Evolutionary conservation across 1,140 invertebrate genomes (phyloP), one percentile per base, ranked within the genome.

Genomic region (Caenorhabditis tropicalis): DNA sequence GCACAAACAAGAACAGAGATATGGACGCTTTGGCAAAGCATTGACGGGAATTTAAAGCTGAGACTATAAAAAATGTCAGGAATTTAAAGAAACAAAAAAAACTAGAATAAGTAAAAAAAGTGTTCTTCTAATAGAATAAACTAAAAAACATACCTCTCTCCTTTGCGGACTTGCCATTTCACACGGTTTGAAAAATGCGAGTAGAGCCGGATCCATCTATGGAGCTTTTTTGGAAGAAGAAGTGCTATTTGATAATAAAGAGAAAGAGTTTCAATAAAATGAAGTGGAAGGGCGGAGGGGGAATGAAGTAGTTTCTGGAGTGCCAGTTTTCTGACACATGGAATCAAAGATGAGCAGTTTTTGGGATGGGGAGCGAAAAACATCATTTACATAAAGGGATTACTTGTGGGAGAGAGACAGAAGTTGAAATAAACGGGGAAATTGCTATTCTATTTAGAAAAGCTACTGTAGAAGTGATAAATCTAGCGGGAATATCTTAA

Each of bases 151-250:
- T 15, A 74, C 65, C 36, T 74, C 65, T 74, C 65, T 39, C 36
- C 65, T 39, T 36, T 74, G 65, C 6, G 65, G 65, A 43, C 65
- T 74, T 31, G 65, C 65, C 65, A 74, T 74, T 24, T 74, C 65
- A 36, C 12, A 12, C 24, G 65, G 65, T 15, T 74, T 74, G 65
- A 74, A 74, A 74, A 74, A 74, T 21, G 65, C 65, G 15, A 74
- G 65, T 46, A 74, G 65, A 46, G 65, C 65, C 15, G 65, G 65
- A 74, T 74, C 65, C 65, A 74, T 74, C 2, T 29, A 27, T 10
- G 56, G 24, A 1, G 56, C 27, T 29, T 60, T 7, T 60, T 60
- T 31, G n/a, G 19, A 60, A n/a, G n/a, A n/a, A n/a, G n/a, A n/a
- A n/a, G n/a, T n/a, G n/a, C n/a, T n/a, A n/a, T n/a, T n/a, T n/a